Base-by-base conservation (phyloP, 2,888 invertebrate species). In the Seira musarum region DNA sequence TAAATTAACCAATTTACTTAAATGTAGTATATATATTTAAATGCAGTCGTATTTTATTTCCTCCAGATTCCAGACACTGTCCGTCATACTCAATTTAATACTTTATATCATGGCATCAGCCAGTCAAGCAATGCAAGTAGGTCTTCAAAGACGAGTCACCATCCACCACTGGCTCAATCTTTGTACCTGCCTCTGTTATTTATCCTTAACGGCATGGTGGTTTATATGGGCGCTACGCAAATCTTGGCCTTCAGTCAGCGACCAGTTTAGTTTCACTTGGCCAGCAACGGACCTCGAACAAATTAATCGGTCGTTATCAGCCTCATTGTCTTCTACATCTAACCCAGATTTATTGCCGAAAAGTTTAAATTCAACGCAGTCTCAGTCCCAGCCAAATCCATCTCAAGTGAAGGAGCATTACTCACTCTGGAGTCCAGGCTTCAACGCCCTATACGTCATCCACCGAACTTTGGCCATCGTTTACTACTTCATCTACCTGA, bases 181-280 rank as follows among this genome's bases (percentile, higher is more conserved):
- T 13, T n/a, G 75, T n/a, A 71, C 73, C 21, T 71, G 70, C 40
- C 60, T 81, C 0, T 2, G 65, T 21, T 84, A 84, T 68, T 69
- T 82, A 17, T 53, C 65, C 17, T 73, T 84, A 19, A 84, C 84
- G 10, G 77, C 66, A 2, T 82, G 78, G 67, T 83, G 82, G 82
- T 83, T 83, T 60, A 79, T 84, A 69, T 84, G 84, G 84, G 79
- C 82, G 1, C 76, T 84, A n/a, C 71, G 83, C 19, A 80, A 84
- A 61, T 83, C 85, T n/a, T 85, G 85, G 85, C 85, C 85, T 6
- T 81, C 82, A 1, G 85, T 84, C 49, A 81, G 82, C 46, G 85
- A 85, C 49, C 83, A 85, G 60, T 85, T 85, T 67, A 84, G 84
- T 72, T 85, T 85, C 71, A 81, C 84, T 8, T 85, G 77, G 77